Evolutionary conservation across 2,888 invertebrate genomes (phyloP), one percentile per base, ranked within the genome.

Genomic region (Prionchulus punctatus): DNA sequence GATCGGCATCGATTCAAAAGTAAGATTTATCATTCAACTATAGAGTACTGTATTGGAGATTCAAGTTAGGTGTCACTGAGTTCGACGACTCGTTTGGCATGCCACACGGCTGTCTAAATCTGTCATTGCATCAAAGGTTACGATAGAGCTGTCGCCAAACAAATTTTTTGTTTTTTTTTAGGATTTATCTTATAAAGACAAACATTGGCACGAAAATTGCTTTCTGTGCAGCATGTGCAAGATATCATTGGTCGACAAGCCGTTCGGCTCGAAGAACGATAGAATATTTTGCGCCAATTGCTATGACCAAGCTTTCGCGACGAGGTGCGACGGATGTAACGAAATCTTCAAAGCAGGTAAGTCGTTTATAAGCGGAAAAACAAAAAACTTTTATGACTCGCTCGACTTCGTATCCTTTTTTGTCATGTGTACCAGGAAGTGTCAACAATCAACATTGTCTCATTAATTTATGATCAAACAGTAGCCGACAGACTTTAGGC

Each of bases 1-100:
- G 75, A 91, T 91, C 76, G 90, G 91, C 72, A 91, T 90, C 71
- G 90, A 91, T 77, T 90, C 90, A 66, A 91, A 91, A 85, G 90
- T 88, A 15, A 28, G 30, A 15, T 49, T 28, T 26, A 7, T 12
- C 36, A 7, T 12, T 18, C 18, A 18, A 36, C 36, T 18, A 7
- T 18, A 36, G 36, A 18, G 36, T 18, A 36, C 36, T n/a, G n/a
- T n/a, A n/a, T n/a, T n/a, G n/a, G n/a, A n/a, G n/a, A n/a, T n/a
- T n/a, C n/a, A n/a, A n/a, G n/a, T n/a, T n/a, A n/a, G n/a, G n/a
- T n/a, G n/a, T n/a, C n/a, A n/a, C n/a, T n/a, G n/a, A n/a, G n/a
- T n/a, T n/a, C n/a, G n/a, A n/a, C n/a, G n/a, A n/a, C n/a, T n/a
- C n/a, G n/a, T n/a, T n/a, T n/a, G n/a, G n/a, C n/a, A n/a, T n/a